phyloP scores from a whole-genome alignment of 2,888 invertebrate species.

The Ennomos fuscantarius region DNA sequence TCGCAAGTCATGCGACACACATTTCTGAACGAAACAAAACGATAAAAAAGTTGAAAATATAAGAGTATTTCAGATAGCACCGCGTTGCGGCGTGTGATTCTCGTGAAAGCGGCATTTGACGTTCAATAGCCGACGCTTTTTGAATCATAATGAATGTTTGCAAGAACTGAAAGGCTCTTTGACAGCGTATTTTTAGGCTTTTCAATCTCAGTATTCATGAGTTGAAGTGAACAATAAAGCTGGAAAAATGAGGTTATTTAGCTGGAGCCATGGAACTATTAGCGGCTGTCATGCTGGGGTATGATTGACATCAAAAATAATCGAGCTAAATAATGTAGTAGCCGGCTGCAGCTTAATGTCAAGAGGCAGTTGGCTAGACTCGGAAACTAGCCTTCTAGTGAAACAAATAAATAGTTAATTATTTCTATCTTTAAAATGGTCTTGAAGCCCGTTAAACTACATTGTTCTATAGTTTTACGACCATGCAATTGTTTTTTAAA shows the following conservation, averaged over 20 bases:
- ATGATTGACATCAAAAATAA: constrained; percentile 11
- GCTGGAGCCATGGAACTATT: constrained; percentile 25
- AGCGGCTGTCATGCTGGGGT: constrained; percentile 2
- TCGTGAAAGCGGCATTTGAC: constrained; percentile 30
- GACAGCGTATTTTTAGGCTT: constrained; percentile 25
- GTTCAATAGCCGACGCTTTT: constrained; percentile 27
- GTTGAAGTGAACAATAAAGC: constrained; percentile 6
- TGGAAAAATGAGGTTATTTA: constrained; percentile 7
- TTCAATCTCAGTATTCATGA: constrained; percentile 34
- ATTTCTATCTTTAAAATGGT: too few species aligned
- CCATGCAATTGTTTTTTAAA: too few species aligned
- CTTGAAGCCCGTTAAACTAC: too few species aligned
- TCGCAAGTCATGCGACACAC: constrained; percentile 27
- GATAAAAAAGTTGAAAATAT: constrained; percentile 3
- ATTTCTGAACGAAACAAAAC: constrained; percentile 6
- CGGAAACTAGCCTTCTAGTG: too few species aligned
- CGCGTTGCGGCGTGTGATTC: constrained; percentile 4
- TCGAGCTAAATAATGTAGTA: too few species aligned
- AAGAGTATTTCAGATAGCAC: constrained; percentile 5
- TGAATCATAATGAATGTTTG: constrained; percentile 46
- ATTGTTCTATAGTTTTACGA: too few species aligned
- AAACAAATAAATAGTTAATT: too few species aligned
- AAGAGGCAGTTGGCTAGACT: too few species aligned
- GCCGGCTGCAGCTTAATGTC: too few species aligned
- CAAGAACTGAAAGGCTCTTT: constrained; percentile 27